A percentile compares a stretch with the other conserved stretches of the same genome.
Evolutionary conservation across 2,113 vertebrate species (phyloP).

Genomic region (Barbus barbus): DNA sequence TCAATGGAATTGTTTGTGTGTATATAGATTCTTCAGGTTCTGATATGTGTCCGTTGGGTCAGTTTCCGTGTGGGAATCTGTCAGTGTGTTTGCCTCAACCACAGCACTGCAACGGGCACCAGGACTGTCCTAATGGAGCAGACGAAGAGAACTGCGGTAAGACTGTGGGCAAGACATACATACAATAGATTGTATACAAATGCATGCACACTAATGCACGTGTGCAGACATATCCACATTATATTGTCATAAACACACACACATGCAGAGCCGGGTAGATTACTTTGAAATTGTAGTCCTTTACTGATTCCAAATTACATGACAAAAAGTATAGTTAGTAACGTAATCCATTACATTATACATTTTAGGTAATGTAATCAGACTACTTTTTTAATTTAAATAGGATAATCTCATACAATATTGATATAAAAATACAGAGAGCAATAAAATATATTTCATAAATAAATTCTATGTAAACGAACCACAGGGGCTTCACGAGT

Average conservation of each 20-base stretch:
- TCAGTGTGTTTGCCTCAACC: constrained; percentile 72
- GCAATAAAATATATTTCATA: too few relatives aligned
- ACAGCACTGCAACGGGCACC: constrained; percentile 70
- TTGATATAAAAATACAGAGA: too few relatives aligned
- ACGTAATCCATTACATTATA: too few relatives aligned
- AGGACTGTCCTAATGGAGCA: constrained; percentile 70
- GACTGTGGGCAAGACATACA: not conserved
- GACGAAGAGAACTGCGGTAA: constrained; percentile 77
- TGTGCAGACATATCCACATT: not conserved
- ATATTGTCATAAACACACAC: not conserved
- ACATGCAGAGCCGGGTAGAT: too few relatives aligned
- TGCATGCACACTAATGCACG: not conserved
- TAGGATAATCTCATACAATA: too few relatives aligned
- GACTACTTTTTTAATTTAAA: too few relatives aligned
- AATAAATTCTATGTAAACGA: too few relatives aligned
- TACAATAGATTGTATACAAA: not conserved
- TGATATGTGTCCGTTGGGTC: constrained; percentile 68
- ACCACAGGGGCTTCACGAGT: too few relatives aligned
- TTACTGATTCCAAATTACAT: too few relatives aligned
- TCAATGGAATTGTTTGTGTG: constrained; percentile 28
- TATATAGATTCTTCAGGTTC: constrained; percentile 28
- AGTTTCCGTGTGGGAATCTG: constrained; percentile 73
- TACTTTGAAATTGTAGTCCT: too few relatives aligned
- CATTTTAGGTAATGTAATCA: too few relatives aligned
- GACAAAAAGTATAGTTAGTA: too few relatives aligned